These are phyloP conservation scores for Heteropelma amictum DNA, from an alignment of 2,888 invertebrate species.

Conservation along the genomic window DNA sequence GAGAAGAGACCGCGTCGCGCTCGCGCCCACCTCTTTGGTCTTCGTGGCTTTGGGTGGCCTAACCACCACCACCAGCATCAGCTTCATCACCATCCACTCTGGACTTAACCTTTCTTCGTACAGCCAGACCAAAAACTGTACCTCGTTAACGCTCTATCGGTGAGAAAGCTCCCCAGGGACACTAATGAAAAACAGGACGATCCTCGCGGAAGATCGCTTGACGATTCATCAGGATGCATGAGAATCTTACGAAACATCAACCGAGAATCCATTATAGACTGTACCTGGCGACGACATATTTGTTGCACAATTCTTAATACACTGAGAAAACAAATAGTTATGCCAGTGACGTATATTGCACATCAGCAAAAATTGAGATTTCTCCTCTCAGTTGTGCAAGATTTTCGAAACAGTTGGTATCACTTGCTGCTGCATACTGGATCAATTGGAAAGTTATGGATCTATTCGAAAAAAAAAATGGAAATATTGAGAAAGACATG, in stretches of 20 bases:
- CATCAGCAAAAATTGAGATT: no score
- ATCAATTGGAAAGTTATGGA: no score
- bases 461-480: no score
- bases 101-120: slow-evolving; percentile 41
- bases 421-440: no score
- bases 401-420: no score
- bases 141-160: slow-evolving; percentile 32
- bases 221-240: neutral
- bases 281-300: no score
- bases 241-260: neutral
- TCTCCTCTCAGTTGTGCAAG: no score
- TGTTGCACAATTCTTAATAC: no score
- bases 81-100: slow-evolving; percentile 53
- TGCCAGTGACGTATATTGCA: no score
- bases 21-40: slow-evolving; percentile 68
- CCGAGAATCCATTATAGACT: no score
- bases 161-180: neutral
- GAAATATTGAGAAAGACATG: no score
- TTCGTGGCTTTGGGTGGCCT: slow-evolving; percentile 76
- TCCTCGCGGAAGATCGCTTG: neutral
- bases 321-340: no score
- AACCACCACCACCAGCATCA: slow-evolving; percentile 64
- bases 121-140: slow-evolving; percentile 62
- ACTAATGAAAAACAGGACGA: neutral
- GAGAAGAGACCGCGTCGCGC: slow-evolving; percentile 42